Evolutionary conservation across 2,113 vertebrate species (phyloP).

Genomic region (Lepisosteus osseus): DNA sequence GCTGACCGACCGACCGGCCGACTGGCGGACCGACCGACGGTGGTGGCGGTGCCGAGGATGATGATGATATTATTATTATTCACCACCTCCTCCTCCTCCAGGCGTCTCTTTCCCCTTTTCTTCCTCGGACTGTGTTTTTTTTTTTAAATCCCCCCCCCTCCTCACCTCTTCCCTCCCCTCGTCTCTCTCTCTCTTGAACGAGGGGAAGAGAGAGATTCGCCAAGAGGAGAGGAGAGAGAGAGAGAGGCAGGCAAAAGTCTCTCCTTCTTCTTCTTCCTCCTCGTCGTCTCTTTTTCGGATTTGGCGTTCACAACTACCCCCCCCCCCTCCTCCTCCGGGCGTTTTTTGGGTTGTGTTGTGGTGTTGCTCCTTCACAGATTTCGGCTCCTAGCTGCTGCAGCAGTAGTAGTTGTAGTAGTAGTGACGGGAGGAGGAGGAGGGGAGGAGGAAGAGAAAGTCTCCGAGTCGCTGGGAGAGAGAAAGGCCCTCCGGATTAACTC

Average conservation of each 20-base stretch:
- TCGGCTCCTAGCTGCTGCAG: conserved; percentile 45
- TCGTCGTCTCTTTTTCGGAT: conserved; percentile 75
- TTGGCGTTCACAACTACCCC: conserved; percentile 65
- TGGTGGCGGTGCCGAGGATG: no score
- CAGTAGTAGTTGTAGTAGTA: no score
- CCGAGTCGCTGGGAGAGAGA: conserved; percentile 41
- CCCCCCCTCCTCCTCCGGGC: conserved; percentile 38
- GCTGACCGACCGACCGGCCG: no score
- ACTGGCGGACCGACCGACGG: no score
- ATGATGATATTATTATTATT: no score
- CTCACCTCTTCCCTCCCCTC: not conserved
- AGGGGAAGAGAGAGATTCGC: not conserved
- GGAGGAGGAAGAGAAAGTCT: conserved; percentile 58
- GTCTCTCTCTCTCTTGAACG: not conserved
- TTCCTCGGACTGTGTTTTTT: not conserved
- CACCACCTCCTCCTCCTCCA: not conserved
- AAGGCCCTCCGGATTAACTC: conserved; percentile 33
- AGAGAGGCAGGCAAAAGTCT: conserved; percentile 45
- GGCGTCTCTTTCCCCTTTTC: not conserved
- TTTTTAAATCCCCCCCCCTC: not conserved
- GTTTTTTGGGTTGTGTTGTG: conserved; percentile 26
- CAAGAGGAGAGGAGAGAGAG: not conserved
- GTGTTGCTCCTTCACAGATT: conserved; percentile 69
- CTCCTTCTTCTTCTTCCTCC: conserved; percentile 64
- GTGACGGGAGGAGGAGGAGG: conserved; percentile 53